Conservation (phyloP, 2,888 invertebrate species). For the Arctia plantaginis region DNA sequence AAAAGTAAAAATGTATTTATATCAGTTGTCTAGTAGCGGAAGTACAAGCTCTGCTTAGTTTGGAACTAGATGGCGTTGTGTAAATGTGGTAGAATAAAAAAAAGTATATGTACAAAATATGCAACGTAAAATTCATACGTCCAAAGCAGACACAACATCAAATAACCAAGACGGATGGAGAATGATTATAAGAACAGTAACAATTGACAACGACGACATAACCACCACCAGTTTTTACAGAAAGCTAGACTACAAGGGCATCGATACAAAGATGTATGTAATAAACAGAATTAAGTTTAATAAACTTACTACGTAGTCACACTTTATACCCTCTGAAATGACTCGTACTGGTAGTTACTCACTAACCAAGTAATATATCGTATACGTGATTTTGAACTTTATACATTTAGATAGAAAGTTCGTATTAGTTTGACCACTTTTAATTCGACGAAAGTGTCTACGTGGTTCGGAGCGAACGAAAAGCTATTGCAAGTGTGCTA, state of each 20-base stretch:
- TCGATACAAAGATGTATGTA: not conserved
- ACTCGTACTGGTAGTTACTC: not conserved
- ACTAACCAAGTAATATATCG: not conserved
- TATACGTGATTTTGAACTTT: not conserved
- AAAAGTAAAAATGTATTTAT: too few relatives aligned
- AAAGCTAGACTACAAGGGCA: not conserved
- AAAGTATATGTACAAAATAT: too few relatives aligned
- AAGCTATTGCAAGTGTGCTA: not conserved
- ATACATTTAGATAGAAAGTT: not conserved
- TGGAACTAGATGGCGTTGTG: too few relatives aligned
- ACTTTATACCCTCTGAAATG: conserved; percentile 1
- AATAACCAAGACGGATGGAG: not conserved
- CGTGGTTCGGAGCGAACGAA: not conserved
- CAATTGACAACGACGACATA: not conserved
- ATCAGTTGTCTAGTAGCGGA: too few relatives aligned
- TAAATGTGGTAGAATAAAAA: too few relatives aligned
- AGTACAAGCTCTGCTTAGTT: too few relatives aligned
- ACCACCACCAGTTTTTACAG: not conserved
- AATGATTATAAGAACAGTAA: not conserved
- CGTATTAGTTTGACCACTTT: not conserved
- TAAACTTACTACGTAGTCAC: not conserved
- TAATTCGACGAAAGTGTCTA: conserved; percentile 2
- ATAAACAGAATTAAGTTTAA: not conserved
- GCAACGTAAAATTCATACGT: too few relatives aligned
- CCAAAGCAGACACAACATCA: too few relatives aligned